Percentiles rank a stretch among this genome's conserved stretches.
phyloP scores from a whole-genome alignment of 2,888 invertebrate genomes.

The Caenorhabditis zanzibari region DNA sequence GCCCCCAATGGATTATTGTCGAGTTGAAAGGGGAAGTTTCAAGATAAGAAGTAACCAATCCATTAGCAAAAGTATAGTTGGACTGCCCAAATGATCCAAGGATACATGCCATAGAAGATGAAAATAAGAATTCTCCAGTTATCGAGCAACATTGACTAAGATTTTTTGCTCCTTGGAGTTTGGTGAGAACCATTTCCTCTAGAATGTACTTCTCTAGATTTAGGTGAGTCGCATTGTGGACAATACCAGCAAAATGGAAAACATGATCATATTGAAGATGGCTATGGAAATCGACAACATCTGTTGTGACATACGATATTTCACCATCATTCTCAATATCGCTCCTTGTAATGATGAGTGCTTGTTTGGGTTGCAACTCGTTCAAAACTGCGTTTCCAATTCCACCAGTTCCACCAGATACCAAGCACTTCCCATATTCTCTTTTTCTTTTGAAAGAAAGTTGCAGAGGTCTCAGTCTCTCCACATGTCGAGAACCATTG shows the following conservation, averaged over 20 bases:
- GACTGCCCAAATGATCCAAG: slow-evolving; percentile 79
- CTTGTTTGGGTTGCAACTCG: slow-evolving; percentile 47
- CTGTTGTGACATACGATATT: neutral
- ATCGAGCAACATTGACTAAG: slow-evolving; percentile 38
- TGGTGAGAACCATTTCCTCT: slow-evolving; percentile 67
- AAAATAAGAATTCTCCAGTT: slow-evolving; percentile 47
- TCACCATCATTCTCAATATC: neutral
- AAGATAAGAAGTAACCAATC: slow-evolving; percentile 70
- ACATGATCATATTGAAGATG: slow-evolving; percentile 55
- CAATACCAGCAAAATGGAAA: slow-evolving; percentile 78
- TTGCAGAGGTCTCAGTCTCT: slow-evolving; percentile 44
- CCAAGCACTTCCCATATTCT: slow-evolving; percentile 43
- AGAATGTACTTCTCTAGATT: slow-evolving; percentile 62
- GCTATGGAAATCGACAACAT: slow-evolving; percentile 13
- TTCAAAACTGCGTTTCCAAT: slow-evolving; percentile 69
- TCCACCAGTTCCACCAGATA: slow-evolving; percentile 79
- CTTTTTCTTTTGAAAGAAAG: neutral
- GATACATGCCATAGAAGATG: slow-evolving; percentile 77
- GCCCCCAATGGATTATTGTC: slow-evolving; percentile 74
- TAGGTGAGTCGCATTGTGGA: slow-evolving; percentile 67
- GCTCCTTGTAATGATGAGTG: slow-evolving; percentile 51
- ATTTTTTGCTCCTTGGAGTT: slow-evolving; percentile 74
- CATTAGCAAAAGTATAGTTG: slow-evolving; percentile 80
- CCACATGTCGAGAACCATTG: slow-evolving; percentile 58
- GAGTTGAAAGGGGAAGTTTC: slow-evolving; percentile 46